Evolutionary conservation across 2,888 invertebrate genomes (phyloP), one percentile per base, ranked within the genome.

Genomic region (Cecidostiba fungosa): DNA sequence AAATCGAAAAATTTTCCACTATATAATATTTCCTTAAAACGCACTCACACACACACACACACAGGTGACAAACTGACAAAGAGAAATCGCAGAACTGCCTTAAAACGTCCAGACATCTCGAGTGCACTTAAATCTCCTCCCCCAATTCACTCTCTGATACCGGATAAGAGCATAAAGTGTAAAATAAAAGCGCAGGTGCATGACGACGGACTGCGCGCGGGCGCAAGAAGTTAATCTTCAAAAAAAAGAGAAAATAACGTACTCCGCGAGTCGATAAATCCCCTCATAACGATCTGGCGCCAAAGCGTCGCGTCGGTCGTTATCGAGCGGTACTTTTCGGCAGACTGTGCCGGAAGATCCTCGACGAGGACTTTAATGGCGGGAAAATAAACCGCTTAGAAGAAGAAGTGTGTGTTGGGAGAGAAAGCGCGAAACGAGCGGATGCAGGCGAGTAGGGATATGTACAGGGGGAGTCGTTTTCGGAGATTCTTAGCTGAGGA

Each of bases 261-360:
- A 59, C 36, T 36, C 66, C 70, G 50, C 83, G 72, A 84, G 85
- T 79, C 85, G 85, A 86, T 86, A 86, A 86, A 86, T 86, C 72
- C 76, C 73, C 78, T 66, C 72, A 66, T 72, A 86, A 84, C 80
- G 86, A 86, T 84, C 83, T 14, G 74, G 23, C 59, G 77, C 2
- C 59, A 23, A 43, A 43, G 66, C 36, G 81, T 26, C 39, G 78
- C 69, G 72, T 72, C 69, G 74, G 36, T 85, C 82, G 82, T 85
- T 85, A 85, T 85, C 85, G 85, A 85, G 79, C 82, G 59, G 69
- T 14, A 74, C 74, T 73, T 83, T 79, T 80, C 54, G 79, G 79
- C 82, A 70, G 74, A 19, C 62, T 62, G 54, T 16, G 0, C 54
- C 70, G 59, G 77, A 62, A 81, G 73, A 73, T 81, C 50, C 74